Percentiles rank a stretch among this genome's conserved stretches.
Evolutionary conservation across 2,797 vertebrate species (phyloP).

Genomic region (Halcyon chelicuti): DNA sequence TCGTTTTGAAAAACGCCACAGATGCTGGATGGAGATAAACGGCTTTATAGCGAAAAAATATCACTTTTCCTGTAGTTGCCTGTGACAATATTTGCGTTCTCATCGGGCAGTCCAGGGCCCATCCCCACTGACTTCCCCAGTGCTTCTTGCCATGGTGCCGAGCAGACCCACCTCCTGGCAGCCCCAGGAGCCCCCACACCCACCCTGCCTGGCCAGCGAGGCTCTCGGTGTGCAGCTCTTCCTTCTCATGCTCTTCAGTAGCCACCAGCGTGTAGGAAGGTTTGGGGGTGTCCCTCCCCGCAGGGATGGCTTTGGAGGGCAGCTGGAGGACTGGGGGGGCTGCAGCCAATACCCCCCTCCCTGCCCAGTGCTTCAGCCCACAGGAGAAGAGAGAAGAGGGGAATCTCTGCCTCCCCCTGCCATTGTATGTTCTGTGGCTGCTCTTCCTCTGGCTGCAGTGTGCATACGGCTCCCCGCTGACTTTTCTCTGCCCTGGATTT

Average conservation of each 20-base stretch:
- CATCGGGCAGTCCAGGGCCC: neutral
- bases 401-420: neutral
- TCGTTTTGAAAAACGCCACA: fast-evolving
- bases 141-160: neutral
- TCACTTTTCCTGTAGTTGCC: neutral
- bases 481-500: neutral
- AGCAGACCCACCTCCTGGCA: fast-evolving
- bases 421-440: neutral
- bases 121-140: neutral
- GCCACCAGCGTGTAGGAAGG: neutral
- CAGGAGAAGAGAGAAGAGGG: neutral
- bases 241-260: neutral
- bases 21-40: neutral
- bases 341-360: neutral
- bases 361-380: neutral
- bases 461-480: too few species aligned
- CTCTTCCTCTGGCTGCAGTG: neutral
- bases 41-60: neutral
- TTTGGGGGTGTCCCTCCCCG: neutral
- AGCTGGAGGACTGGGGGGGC: neutral
- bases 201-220: fast-evolving
- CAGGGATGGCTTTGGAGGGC: neutral
- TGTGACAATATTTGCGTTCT: neutral
- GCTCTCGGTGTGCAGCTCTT: neutral
- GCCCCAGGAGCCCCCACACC: neutral